Evolutionary conservation across 1,140 invertebrate species (phyloP).

Genomic region (Vanessa atalanta): DNA sequence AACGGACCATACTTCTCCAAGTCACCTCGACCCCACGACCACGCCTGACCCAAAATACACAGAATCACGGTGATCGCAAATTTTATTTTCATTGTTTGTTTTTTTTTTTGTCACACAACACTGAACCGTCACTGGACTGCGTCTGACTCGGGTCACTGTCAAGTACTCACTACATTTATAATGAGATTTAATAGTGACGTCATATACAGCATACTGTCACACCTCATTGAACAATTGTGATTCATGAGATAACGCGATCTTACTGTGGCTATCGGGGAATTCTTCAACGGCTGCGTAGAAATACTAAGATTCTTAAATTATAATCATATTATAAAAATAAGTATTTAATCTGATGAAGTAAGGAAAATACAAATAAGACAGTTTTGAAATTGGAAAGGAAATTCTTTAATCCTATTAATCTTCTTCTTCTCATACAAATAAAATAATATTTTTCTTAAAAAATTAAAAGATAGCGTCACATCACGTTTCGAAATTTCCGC

Average conservation of each 20-base stretch:
- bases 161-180: not conserved
- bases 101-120: not conserved
- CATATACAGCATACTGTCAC: not conserved
- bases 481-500: no score
- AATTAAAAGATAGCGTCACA: no score
- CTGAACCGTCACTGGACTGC: not conserved
- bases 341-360: no score
- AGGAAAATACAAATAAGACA: no score
- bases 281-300: not conserved
- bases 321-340: no score
- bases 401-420: no score
- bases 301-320: no score
- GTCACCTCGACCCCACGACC: slow-evolving; percentile 57
- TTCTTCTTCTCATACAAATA: no score
- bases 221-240: slow-evolving; percentile 1
- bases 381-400: no score
- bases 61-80: slow-evolving; percentile 36
- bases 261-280: not conserved
- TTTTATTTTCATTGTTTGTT: slow-evolving; percentile 32
- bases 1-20: slow-evolving; percentile 71
- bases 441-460: no score
- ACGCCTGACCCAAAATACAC: slow-evolving; percentile 37
- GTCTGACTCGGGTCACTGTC: slow-evolving; percentile 2
- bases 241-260: not conserved
- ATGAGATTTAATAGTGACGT: not conserved